Percentiles rank a stretch among this genome's conserved stretches.
Conservation (phyloP, 2,888 invertebrate species). For the Chamaedrilus cognettii region DNA sequence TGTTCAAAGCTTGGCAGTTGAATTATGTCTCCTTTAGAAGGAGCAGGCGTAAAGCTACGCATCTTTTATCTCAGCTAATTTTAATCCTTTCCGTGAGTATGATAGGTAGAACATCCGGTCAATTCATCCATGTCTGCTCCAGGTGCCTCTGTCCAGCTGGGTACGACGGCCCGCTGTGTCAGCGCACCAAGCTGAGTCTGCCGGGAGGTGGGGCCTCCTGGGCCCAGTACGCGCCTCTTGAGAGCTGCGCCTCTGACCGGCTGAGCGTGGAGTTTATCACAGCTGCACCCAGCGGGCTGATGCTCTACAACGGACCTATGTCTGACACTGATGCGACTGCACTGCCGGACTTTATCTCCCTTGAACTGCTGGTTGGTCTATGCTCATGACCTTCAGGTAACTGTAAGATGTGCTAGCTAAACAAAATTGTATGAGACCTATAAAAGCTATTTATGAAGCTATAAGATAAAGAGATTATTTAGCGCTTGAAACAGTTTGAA, state of each 20-base stretch:
- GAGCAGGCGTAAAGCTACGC: no score
- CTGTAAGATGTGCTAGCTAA: no score
- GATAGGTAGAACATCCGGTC: no score
- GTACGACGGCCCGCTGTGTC: slow-evolving; percentile 94
- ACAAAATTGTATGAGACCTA: no score
- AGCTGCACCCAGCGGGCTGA: slow-evolving; percentile 70
- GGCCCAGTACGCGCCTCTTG: slow-evolving; percentile 78
- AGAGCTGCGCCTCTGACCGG: slow-evolving; percentile 85
- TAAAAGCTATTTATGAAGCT: no score
- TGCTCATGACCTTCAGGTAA: not conserved
- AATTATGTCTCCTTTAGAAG: no score
- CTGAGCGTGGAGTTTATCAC: slow-evolving; percentile 95
- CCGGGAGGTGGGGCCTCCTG: slow-evolving; percentile 96
- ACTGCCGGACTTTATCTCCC: slow-evolving; percentile 72
- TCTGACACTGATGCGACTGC: slow-evolving; percentile 20
- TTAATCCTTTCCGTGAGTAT: no score
- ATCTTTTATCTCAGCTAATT: no score
- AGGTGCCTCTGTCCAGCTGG: slow-evolving; percentile 88
- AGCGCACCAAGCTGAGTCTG: slow-evolving; percentile 89
- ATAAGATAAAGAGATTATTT: no score
- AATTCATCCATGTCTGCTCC: no score
- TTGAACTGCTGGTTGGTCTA: slow-evolving; percentile 67
- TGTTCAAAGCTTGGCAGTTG: no score
- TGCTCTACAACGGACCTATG: slow-evolving; percentile 96
- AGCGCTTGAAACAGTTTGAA: no score